Conservation (phyloP, 2,888 invertebrate species). For the Odontothrips loti region DNA sequence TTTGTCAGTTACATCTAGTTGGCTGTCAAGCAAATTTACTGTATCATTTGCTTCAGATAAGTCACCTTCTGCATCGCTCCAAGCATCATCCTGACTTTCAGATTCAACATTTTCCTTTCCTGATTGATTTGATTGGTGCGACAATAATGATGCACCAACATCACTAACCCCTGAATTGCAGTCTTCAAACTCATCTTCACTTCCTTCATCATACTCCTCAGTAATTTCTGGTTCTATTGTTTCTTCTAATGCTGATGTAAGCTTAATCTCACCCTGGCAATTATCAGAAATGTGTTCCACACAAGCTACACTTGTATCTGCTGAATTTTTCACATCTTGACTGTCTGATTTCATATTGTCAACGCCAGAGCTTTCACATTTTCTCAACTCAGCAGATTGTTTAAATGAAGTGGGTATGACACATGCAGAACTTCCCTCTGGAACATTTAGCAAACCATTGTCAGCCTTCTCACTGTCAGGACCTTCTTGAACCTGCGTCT, state of each 20-base stretch:
- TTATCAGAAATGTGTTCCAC: too few relatives aligned
- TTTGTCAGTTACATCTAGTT: too few relatives aligned
- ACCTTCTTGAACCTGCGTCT: background rate
- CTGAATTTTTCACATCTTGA: too few relatives aligned
- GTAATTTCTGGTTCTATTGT: background rate
- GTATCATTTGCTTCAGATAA: background rate
- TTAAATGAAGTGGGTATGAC: background rate
- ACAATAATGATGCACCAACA: background rate
- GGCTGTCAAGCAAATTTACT: too few relatives aligned
- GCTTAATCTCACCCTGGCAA: too few relatives aligned
- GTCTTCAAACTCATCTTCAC: constrained; percentile 12
- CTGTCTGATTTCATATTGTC: too few relatives aligned
- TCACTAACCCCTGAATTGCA: background rate
- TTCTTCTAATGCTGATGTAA: background rate
- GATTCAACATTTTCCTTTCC: background rate
- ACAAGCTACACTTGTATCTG: too few relatives aligned
- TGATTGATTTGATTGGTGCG: background rate
- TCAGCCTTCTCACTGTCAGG: background rate
- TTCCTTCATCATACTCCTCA: background rate
- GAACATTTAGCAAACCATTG: background rate
- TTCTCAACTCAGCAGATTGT: too few relatives aligned
- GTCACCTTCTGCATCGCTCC: background rate
- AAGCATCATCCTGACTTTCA: background rate
- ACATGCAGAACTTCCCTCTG: background rate
- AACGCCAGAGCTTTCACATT: too few relatives aligned